Evolutionary conservation across 2,888 invertebrate species (phyloP).

Genomic region (Platycheirus rosarum): DNA sequence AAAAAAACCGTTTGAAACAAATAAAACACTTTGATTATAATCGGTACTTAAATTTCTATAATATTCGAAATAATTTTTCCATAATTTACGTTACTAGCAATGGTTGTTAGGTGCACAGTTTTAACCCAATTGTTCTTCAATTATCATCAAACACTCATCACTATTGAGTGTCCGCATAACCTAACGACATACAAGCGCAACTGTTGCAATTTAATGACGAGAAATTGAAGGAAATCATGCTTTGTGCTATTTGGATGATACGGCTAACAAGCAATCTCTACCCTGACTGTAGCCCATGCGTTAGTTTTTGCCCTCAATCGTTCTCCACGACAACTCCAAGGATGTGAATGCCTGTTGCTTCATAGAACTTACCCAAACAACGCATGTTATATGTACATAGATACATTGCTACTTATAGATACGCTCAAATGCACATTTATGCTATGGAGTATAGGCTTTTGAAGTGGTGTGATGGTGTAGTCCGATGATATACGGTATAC

Average conservation of each 20-base stretch:
- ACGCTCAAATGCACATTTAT: conserved; percentile 17
- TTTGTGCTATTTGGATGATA: conserved; percentile 45
- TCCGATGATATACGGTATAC: conserved; percentile 3
- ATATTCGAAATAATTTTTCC: no score
- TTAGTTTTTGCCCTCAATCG: conserved; percentile 16
- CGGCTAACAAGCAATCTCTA: conserved; percentile 25
- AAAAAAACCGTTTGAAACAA: no score
- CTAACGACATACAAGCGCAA: conserved; percentile 28
- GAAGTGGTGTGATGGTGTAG: conserved; percentile 36
- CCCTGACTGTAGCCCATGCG: not conserved
- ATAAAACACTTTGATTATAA: no score
- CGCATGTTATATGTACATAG: not conserved
- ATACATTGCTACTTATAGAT: not conserved
- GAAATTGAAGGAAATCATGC: conserved; percentile 66
- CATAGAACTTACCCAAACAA: not conserved
- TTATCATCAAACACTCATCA: conserved; percentile 19
- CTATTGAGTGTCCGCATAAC: conserved; percentile 15
- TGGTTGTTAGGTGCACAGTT: no score
- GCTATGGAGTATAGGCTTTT: not conserved
- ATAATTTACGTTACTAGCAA: no score
- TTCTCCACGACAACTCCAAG: not conserved
- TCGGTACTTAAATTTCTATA: no score
- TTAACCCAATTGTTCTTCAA: no score
- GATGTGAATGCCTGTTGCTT: conserved; percentile 48
- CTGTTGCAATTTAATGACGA: conserved; percentile 42